Evolutionary conservation across 1,140 invertebrate species (phyloP), one percentile per base, ranked within the genome.

Genomic region (Panonychus citri): DNA sequence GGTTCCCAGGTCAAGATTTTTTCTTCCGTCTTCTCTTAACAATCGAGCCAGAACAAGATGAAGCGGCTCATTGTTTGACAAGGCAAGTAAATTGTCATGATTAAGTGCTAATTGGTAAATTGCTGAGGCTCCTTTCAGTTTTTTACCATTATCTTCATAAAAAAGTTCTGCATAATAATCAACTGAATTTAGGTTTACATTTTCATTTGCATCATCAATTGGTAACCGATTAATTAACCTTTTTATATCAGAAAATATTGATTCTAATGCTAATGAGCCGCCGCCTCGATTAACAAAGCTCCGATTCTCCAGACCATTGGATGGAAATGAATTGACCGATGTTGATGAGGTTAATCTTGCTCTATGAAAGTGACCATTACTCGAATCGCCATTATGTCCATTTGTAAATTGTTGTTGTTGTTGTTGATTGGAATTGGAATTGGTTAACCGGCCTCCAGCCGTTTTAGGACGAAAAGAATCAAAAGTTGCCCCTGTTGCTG

Each of bases 81-180:
- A 71, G 69, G 89, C 85, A 63, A 87, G 80, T 50, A 98, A 74
- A 76, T 97, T 95, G 67, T 95, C 85, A 28, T 89, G 82, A 68
- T 90, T 82, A 63, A 85, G 77, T 1, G 90, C 82, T 51, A 97
- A 75, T 69, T 90, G 82, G 52, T 94, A 74, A 59, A 97, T 85
- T 53, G 89, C 73, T 17, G 81, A 80, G n/a, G 90, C 87, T 30
- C 86, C 91, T 70, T 83, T 81, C 26, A 93, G 81, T 74, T 95
- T 95, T 62, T 88, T 86, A 42, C 80, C 75, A 62, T 91, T 80
- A 61, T 89, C 89, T 72, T 98, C 94, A 70, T 98, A 99, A 4
- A 99, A 71, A 57, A 97, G 72, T 70, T 97, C 93, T 46, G 96
- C 81, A 70, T 98, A 98, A 62, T 81, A 81, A 66, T 95, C 86